These are phyloP conservation scores for Dryoscopus gambensis DNA, from an alignment of 2,113 vertebrate species.

Conservation along the genomic window DNA sequence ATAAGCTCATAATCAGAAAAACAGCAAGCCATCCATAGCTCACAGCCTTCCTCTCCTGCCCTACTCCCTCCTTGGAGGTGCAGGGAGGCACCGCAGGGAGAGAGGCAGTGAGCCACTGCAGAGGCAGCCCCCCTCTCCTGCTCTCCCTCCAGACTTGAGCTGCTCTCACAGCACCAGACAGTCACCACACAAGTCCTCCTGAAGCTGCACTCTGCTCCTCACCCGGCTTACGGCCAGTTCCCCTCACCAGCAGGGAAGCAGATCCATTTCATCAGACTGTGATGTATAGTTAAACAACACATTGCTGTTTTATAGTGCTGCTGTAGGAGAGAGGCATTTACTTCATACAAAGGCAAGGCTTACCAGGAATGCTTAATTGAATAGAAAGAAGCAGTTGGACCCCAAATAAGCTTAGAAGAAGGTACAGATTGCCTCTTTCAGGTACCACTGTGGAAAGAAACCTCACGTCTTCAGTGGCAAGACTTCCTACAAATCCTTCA, in stretches of 20 bases:
- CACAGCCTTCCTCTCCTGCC: background rate
- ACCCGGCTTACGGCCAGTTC: background rate
- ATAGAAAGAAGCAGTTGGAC: background rate
- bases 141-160: background rate
- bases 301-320: background rate
- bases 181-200: background rate
- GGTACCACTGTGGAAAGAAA: background rate
- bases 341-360: background rate
- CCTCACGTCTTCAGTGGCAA: background rate
- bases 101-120: background rate
- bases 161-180: rapidly evolving
- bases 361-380: background rate
- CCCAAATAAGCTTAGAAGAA: background rate
- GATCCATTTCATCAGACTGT: background rate
- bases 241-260: background rate
- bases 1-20: background rate
- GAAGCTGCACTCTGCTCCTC: background rate
- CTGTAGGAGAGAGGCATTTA: background rate
- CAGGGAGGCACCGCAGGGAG: background rate
- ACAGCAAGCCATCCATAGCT: rapidly evolving
- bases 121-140: background rate
- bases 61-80: background rate
- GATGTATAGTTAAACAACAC: background rate
- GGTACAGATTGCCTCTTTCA: background rate
- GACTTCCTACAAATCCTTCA: background rate